Base-by-base conservation (phyloP, 2,888 invertebrate species). In the Elysia crispata region DNA sequence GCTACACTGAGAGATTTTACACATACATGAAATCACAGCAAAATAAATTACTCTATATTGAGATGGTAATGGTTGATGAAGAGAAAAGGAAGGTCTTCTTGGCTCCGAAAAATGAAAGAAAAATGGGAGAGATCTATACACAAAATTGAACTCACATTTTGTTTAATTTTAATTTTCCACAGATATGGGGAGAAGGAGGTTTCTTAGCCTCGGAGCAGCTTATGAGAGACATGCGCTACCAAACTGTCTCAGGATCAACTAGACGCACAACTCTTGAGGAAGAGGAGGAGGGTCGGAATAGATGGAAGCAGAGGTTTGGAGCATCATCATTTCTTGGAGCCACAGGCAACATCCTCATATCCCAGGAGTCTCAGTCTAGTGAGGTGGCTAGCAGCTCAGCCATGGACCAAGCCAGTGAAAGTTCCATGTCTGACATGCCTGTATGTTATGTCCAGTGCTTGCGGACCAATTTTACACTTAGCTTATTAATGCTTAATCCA, bases 391-490 rank as follows among this genome's bases (percentile, higher is more conserved):
- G 76, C 33, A 76, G 66, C 23, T 64, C 87, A 6, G 87, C 88
- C n/a, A 86, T 89, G 88, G 92, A 91, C 88, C 90, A 91, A 86
- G 89, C 87, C 74, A 89, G 89, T 82, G 90, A 90, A 70, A 89
- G 89, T 74, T 90, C 83, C 18, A 41, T 83, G 18, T 83, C 83
- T 23, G 83, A 81, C 57, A 76, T 83, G 81, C 83, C 80, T 20
- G 83, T 83, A 50, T 60, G 77, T 74, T 41, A 41, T n/a, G n/a
- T n/a, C n/a, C n/a, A n/a, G n/a, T n/a, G n/a, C n/a, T n/a, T n/a
- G n/a, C n/a, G n/a, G 41, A 41, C 41, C 41, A 41, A 41, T 11
- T 6, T 41, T 6, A 41, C 41, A 41, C 41, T 41, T n/a, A n/a
- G n/a, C n/a, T n/a, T n/a, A n/a, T n/a, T n/a, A n/a, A n/a, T n/a